phyloP scores from a whole-genome alignment of 2,113 vertebrate species.

The Bufo gargarizans region DNA sequence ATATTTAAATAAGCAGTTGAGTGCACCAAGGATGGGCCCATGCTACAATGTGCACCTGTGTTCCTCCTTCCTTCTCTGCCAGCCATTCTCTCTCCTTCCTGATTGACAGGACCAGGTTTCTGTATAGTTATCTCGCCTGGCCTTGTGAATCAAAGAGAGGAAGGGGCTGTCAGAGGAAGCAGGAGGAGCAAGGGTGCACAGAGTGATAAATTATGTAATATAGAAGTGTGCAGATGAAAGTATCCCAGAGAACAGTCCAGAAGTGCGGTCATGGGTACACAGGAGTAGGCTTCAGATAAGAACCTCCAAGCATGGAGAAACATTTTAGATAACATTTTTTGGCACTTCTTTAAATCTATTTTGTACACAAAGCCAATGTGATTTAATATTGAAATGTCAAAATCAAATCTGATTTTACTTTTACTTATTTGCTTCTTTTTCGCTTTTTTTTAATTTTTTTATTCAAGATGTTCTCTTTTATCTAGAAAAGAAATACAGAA shows the following conservation, averaged over 20 bases:
- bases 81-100: too few species aligned
- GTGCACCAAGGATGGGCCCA: too few species aligned
- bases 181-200: too few species aligned
- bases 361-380: background rate
- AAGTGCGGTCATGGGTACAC: background rate
- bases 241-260: background rate
- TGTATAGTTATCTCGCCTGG: too few species aligned
- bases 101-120: too few species aligned
- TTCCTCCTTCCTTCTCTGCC: too few species aligned
- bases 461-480: background rate
- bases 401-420: background rate
- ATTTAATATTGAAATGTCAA: background rate
- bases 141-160: too few species aligned
- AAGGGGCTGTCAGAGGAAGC: too few species aligned
- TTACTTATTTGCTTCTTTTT: constrained; percentile 10
- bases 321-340: background rate
- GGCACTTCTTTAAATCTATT: background rate
- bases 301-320: background rate
- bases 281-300: background rate
- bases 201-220: too few species aligned
- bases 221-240: too few species aligned
- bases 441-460: background rate
- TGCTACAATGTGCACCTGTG: too few species aligned
- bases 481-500: background rate
- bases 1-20: too few species aligned